Evolutionary conservation across 2,113 vertebrate species (phyloP).

Genomic region (Hepsetus odoe): DNA sequence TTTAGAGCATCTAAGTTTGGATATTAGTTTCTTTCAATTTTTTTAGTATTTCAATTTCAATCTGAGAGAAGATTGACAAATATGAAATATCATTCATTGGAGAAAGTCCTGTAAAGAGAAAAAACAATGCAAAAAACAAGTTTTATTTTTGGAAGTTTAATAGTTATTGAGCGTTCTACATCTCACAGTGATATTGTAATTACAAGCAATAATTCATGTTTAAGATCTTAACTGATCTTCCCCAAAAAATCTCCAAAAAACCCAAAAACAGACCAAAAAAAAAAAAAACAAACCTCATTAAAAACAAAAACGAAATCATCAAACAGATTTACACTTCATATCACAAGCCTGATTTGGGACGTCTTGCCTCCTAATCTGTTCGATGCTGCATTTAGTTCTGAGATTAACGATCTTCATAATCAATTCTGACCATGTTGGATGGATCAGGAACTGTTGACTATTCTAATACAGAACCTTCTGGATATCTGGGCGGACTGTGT

Average conservation of each 20-base stretch:
- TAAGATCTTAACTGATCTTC: conserved; percentile 93
- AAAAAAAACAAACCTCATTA: conserved; percentile 48
- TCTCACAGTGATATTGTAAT: conserved; percentile 99
- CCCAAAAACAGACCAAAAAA: conserved; percentile 66
- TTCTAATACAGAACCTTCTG: conserved; percentile 71
- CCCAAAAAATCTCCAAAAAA: conserved; percentile 72
- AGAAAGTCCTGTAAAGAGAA: not conserved
- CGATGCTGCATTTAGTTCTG: conserved; percentile 71
- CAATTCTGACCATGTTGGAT: conserved; percentile 68
- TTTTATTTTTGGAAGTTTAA: conserved; percentile 93
- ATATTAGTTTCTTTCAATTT: no score
- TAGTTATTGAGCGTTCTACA: conserved; percentile 99
- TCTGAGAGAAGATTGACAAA: no score
- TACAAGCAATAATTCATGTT: conserved; percentile 99
- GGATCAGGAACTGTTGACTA: conserved; percentile 66
- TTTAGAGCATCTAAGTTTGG: no score
- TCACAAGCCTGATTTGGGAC: conserved; percentile 84
- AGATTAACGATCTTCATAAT: no score
- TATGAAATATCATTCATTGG: no score
- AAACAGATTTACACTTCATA: conserved; percentile 90
- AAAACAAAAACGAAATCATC: conserved; percentile 71
- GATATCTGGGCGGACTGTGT: no score
- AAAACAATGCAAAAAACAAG: not conserved
- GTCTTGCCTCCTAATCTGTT: conserved; percentile 75
- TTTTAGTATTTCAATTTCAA: no score